Percentiles rank a stretch among this genome's conserved stretches.
Evolutionary conservation across 2,797 vertebrate species (phyloP).

Genomic region (Miichthys miiuy): DNA sequence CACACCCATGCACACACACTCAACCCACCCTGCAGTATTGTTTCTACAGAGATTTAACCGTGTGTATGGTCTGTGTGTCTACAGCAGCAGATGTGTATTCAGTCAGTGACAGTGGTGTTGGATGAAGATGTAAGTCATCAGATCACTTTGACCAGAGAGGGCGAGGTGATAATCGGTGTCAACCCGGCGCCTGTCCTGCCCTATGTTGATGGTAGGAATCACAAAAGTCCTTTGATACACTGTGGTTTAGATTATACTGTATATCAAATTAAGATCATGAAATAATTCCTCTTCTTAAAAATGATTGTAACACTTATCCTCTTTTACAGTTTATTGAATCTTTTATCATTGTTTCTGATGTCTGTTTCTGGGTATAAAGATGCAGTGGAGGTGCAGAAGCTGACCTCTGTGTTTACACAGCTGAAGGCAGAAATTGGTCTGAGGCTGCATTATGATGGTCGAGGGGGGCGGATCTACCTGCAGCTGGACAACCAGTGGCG

Average conservation of each 20-base stretch:
- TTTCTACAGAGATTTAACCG: slow-evolving; percentile 10
- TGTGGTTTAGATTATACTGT: not conserved
- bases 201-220: slow-evolving; percentile 88
- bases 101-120: slow-evolving; percentile 93
- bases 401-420: slow-evolving; percentile 94
- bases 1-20: slow-evolving; percentile 16
- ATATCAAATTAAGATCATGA: slow-evolving; percentile 2
- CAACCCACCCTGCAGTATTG: not conserved
- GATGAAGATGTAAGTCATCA: slow-evolving; percentile 94
- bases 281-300: not conserved
- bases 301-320: not conserved
- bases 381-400: slow-evolving; percentile 87
- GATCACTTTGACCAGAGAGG: slow-evolving; percentile 92
- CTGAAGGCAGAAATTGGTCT: slow-evolving; percentile 92
- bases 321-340: not conserved
- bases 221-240: not conserved
- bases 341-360: not conserved
- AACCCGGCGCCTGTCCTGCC: slow-evolving; percentile 88
- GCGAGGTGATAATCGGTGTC: slow-evolving; percentile 90
- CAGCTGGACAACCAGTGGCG: slow-evolving; percentile 91
- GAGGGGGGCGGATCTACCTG: slow-evolving; percentile 93
- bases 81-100: slow-evolving; percentile 93
- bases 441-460: slow-evolving; percentile 91
- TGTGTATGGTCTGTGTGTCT: slow-evolving; percentile 32
- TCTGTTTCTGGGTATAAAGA: slow-evolving; percentile 77